Conservation (phyloP, 2,797 vertebrate genomes). For the Muscicapa comitata region DNA sequence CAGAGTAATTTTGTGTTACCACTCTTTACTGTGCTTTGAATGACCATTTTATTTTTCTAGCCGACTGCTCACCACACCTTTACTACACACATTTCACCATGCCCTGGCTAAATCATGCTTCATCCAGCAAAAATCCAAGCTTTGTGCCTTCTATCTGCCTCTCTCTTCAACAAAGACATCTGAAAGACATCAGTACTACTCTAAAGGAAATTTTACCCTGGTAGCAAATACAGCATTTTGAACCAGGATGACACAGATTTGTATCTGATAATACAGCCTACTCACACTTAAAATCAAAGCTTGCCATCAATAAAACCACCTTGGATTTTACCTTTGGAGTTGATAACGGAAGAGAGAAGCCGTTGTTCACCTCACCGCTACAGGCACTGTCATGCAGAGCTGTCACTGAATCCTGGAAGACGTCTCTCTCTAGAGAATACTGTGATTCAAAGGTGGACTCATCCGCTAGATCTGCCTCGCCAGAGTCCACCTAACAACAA, state of each 20-base stretch:
- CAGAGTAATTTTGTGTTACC: not conserved
- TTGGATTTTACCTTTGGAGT: conserved; percentile 80
- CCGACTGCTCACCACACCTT: not conserved
- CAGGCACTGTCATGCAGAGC: conserved; percentile 83
- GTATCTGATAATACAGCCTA: not conserved
- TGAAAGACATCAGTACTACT: not conserved
- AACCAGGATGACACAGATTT: not conserved
- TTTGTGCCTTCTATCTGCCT: not conserved
- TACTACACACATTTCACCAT: not conserved
- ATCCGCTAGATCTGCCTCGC: conserved; percentile 81
- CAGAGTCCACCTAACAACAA: conserved; percentile 85
- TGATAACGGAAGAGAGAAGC: conserved; percentile 73
- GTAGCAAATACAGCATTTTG: not conserved
- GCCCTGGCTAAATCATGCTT: not conserved
- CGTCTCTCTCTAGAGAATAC: conserved; percentile 77
- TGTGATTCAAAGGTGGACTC: conserved; percentile 80
- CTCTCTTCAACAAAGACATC: not conserved
- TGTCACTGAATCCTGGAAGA: conserved; percentile 84
- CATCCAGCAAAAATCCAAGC: not conserved
- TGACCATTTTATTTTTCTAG: not conserved
- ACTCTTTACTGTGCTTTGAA: not conserved
- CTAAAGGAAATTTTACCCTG: not conserved
- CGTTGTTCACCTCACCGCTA: conserved; percentile 76
- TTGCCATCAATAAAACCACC: not conserved
- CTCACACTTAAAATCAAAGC: not conserved